phyloP scores from a whole-genome alignment of 1,140 invertebrate species.

The Drosophila eugracilis region DNA sequence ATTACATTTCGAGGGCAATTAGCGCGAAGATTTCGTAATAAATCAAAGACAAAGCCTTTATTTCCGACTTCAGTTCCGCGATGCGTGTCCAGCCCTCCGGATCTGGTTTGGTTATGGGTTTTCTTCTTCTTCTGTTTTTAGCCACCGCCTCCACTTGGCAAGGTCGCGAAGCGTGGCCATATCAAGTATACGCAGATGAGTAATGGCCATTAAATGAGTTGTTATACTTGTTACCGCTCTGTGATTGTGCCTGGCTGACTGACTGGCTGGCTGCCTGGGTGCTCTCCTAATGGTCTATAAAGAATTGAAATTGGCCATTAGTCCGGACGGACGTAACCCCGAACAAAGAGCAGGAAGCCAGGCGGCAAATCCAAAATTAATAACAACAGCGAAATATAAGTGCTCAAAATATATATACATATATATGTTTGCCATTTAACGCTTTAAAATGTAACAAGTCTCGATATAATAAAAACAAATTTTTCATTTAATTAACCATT shows the following conservation, averaged over 20 bases:
- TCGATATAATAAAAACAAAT: conserved; percentile 31
- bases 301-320: conserved; percentile 68
- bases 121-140: conserved; percentile 3
- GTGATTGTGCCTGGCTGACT: too few species aligned
- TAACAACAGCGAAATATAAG: conserved; percentile 39
- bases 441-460: conserved; percentile 70
- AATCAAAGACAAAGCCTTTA: conserved; percentile 62
- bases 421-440: conserved; percentile 49
- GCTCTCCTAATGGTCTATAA: conserved; percentile 69
- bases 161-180: conserved; percentile 61
- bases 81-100: conserved; percentile 44
- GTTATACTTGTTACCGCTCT: conserved; percentile 25
- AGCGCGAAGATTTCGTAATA: conserved; percentile 64
- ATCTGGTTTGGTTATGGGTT: conserved; percentile 22
- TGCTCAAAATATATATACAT: conserved; percentile 30
- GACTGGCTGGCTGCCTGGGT: too few species aligned
- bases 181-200: conserved; percentile 65
- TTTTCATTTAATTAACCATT: conserved; percentile 23
- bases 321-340: conserved; percentile 36
- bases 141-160: conserved; percentile 25
- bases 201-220: conserved; percentile 66
- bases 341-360: conserved; percentile 70
- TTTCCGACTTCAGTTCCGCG: conserved; percentile 61
- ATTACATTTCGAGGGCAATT: conserved; percentile 68
- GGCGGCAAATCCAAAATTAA: conserved; percentile 45